Conservation (phyloP, 2,113 vertebrate genomes). For the Oncorhynchus clarkii region DNA sequence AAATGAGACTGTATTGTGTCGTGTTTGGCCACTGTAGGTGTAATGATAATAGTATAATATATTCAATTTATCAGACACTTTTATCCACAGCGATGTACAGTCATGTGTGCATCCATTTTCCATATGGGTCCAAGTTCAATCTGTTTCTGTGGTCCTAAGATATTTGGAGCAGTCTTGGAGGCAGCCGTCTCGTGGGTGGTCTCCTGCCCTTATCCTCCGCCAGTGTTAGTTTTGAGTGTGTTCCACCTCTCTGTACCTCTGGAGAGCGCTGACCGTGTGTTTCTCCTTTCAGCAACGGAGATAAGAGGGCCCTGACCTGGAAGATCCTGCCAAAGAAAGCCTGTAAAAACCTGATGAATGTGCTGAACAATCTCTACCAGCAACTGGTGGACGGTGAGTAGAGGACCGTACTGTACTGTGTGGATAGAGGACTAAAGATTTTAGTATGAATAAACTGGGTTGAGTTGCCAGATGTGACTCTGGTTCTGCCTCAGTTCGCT, state of each 20-base stretch:
- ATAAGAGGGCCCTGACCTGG: slow-evolving; percentile 90
- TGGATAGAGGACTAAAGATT: neutral
- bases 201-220: neutral
- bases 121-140: too few species aligned
- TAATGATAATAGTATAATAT: too few species aligned
- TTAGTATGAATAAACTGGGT: neutral
- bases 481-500: too few species aligned
- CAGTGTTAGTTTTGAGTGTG: slow-evolving; percentile 32
- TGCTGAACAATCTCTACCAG: slow-evolving; percentile 86
- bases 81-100: too few species aligned
- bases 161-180: too few species aligned
- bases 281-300: slow-evolving; percentile 82
- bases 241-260: neutral
- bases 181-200: too few species aligned
- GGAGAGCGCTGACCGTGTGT: slow-evolving; percentile 15
- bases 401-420: neutral
- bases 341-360: slow-evolving; percentile 96
- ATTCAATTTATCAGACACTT: too few species aligned
- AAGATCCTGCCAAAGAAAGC: slow-evolving; percentile 98
- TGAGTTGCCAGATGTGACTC: neutral
- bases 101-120: too few species aligned
- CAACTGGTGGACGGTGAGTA: slow-evolving; percentile 91
- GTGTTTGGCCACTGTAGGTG: too few species aligned
- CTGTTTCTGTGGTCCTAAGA: too few species aligned
- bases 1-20: too few species aligned